phyloP scores from a whole-genome alignment of 1,140 invertebrate species.

The Drosophila bocki region DNA sequence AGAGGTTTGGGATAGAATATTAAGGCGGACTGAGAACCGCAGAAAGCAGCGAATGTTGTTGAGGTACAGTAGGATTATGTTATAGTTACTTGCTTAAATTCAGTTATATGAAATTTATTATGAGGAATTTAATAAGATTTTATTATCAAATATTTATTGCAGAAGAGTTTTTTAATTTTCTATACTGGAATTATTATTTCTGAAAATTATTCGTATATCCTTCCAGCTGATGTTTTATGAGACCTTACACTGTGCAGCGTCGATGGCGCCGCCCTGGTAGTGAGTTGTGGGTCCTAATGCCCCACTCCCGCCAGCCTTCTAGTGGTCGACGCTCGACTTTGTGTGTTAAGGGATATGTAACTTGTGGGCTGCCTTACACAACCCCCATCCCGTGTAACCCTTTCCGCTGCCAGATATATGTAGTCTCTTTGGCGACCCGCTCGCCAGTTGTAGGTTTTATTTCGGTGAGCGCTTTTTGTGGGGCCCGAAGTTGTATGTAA shows the following conservation, averaged over 20 bases:
- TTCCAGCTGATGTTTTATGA: neutral
- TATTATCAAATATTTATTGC: too few relatives aligned
- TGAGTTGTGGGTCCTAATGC: conserved; percentile 45
- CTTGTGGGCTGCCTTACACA: conserved; percentile 78
- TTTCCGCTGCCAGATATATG: neutral
- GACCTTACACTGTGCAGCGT: conserved; percentile 32
- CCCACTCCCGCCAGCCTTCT: conserved; percentile 15
- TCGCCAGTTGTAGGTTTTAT: conserved; percentile 48
- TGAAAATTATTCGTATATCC: neutral
- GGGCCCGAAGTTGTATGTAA: conserved; percentile 78
- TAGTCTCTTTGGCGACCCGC: neutral
- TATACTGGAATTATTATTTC: neutral
- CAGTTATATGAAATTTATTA: neutral
- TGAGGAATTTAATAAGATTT: neutral
- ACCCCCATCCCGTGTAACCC: neutral
- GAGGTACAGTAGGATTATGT: conserved; percentile 18
- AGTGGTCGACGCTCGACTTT: conserved; percentile 65
- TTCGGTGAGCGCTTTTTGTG: conserved; percentile 42
- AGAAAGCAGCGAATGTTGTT: conserved; percentile 31
- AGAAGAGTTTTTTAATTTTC: too few relatives aligned
- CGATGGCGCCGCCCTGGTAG: conserved; percentile 25
- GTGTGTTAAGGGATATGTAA: conserved; percentile 79
- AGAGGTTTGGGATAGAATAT: neutral
- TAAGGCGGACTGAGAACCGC: conserved; percentile 31
- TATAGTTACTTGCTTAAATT: neutral